Evolutionary conservation across 1,140 invertebrate genomes (phyloP).

Genomic region (Ooceraea biroi): DNA sequence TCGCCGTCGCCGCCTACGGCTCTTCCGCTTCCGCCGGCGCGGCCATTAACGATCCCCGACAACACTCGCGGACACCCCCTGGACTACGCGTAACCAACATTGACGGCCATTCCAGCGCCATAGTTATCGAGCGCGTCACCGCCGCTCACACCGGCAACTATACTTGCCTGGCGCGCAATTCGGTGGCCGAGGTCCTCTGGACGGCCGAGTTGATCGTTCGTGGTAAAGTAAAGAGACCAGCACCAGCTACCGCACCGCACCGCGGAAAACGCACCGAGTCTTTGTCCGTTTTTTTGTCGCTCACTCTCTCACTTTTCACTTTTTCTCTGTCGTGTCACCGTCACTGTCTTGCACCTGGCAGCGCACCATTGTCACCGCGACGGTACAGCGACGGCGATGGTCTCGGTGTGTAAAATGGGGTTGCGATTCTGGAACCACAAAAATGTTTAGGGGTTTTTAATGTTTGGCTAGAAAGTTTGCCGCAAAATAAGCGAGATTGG

Average conservation of each 20-base stretch:
- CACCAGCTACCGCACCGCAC: constrained; percentile 21
- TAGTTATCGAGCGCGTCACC: constrained; percentile 95
- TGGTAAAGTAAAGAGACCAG: constrained; percentile 86
- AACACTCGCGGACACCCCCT: constrained; percentile 69
- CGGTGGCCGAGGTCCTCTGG: constrained; percentile 90
- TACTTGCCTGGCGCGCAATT: constrained; percentile 94
- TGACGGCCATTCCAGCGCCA: constrained; percentile 95
- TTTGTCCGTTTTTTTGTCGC: constrained; percentile 44
- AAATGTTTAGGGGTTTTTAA: background rate
- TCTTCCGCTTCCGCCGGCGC: constrained; percentile 85
- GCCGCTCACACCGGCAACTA: constrained; percentile 95
- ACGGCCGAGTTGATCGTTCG: constrained; percentile 89
- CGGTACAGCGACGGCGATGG: background rate
- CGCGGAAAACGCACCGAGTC: constrained; percentile 50
- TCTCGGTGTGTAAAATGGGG: background rate
- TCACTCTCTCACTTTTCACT: constrained; percentile 23
- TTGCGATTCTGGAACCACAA: background rate
- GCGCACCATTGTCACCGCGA: constrained; percentile 63
- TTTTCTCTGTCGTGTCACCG: background rate
- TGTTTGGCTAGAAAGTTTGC: too few relatives aligned
- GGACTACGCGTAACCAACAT: constrained; percentile 86
- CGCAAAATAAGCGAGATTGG: too few relatives aligned
- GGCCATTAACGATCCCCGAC: constrained; percentile 69
- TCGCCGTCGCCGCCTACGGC: constrained; percentile 77
- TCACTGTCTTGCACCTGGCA: constrained; percentile 68